A percentile compares a stretch with the other conserved stretches of the same genome.
These are phyloP conservation scores for Lemur catta DNA, from an alignment of 2,797 vertebrate species.

Conservation along the genomic window DNA sequence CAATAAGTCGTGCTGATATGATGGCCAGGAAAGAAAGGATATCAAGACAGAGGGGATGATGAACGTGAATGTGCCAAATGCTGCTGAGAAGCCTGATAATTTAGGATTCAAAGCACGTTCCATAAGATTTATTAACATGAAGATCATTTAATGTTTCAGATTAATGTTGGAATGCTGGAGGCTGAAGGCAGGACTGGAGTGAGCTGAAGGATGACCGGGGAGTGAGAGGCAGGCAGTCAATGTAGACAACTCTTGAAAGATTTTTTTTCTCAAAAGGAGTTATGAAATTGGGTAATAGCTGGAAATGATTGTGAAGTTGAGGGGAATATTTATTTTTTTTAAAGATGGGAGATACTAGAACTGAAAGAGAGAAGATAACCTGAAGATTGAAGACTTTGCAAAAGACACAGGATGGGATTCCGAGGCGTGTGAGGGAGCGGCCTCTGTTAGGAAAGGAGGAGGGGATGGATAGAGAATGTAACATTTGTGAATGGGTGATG, in stretches of 20 bases:
- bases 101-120: not conserved
- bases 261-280: not conserved
- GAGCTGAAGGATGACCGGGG: not conserved
- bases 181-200: not conserved
- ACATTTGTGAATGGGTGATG: not conserved
- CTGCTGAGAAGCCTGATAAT: not conserved
- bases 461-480: not conserved
- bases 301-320: not conserved
- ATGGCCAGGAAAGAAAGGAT: not conserved
- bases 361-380: not conserved
- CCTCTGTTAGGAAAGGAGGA: not conserved
- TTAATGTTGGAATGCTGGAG: not conserved
- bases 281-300: not conserved
- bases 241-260: not conserved
- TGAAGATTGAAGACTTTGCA: not conserved
- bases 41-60: rapidly evolving
- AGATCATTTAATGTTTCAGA: not conserved
- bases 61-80: not conserved
- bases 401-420: not conserved
- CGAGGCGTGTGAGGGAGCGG: not conserved
- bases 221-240: not conserved
- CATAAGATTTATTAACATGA: not conserved
- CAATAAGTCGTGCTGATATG: not conserved
- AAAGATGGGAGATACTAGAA: not conserved
- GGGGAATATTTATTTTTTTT: not conserved